These are phyloP conservation scores for Megalonaias nervosa DNA, from an alignment of 1,140 invertebrate species.

Conservation along the genomic window DNA sequence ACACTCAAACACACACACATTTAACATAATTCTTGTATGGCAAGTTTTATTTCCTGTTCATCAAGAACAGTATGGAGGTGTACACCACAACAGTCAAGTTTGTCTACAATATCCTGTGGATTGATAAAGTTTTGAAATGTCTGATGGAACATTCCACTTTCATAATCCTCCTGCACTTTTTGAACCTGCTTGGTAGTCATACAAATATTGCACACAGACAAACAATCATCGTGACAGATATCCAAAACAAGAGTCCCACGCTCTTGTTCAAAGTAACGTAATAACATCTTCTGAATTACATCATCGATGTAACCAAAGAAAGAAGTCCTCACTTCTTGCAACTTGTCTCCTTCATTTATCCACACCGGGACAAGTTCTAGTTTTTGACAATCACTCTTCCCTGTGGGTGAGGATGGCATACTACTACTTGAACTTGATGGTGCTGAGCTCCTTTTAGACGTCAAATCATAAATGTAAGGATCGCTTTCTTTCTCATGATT, in stretches of 20 bases:
- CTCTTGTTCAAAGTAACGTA: constrained; percentile 35
- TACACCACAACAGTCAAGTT: constrained; percentile 37
- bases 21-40: constrained; percentile 30
- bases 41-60: constrained; percentile 26
- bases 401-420: constrained; percentile 4
- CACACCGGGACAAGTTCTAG: constrained; percentile 30
- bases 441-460: constrained; percentile 4
- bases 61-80: constrained; percentile 31
- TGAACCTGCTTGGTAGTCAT: constrained; percentile 28
- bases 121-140: constrained; percentile 14
- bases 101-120: constrained; percentile 32
- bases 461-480: constrained; percentile 13
- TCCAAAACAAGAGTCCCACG: constrained; percentile 28
- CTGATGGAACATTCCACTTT: constrained; percentile 25
- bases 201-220: constrained; percentile 30
- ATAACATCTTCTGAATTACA: constrained; percentile 17
- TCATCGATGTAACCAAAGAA: constrained; percentile 29
- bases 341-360: constrained; percentile 31
- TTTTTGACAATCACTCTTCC: constrained; percentile 27
- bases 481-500: constrained; percentile 25
- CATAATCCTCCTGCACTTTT: constrained; percentile 27
- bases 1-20: not conserved
- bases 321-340: constrained; percentile 23
- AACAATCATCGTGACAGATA: constrained; percentile 17
- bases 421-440: constrained; percentile 20